Base-by-base conservation (phyloP, 2,797 vertebrate genomes). In the Tadarida brasiliensis region DNA sequence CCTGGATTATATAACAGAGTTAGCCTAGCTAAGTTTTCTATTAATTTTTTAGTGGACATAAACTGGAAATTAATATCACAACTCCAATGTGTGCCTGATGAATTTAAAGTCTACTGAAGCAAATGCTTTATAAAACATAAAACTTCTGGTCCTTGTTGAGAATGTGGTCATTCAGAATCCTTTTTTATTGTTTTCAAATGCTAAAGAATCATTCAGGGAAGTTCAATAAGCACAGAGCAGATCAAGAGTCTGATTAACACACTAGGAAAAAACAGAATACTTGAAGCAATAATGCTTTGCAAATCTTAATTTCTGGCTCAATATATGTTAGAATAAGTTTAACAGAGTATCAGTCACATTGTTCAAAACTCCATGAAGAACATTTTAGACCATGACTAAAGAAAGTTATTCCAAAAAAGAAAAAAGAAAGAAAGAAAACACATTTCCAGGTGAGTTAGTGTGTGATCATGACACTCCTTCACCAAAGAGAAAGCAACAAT, bases 171-270 rank as follows among this genome's bases (percentile, higher is more conserved):
- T 76, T 81, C 57, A 87, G 19, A 82, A 86, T 76, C 83, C 10
- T 54, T 85, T 92, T 49, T 28, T 76, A 33, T 70, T 86, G 28
- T 81, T 84, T 84, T 90, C 54, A 94, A 54, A 82, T 90, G 57
- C 26, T 76, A 39, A 87, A 80, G 47, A 74, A 74, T 92, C 6
- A 3, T 74, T 85, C 15, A 30, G 54, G 15, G 26, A 74, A 54
- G 28, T 56, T 82, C 1, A 3, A 47, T 63, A 54, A 30, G 9
- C 47, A 68, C 4, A 28, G 54, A 1, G 2, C 30, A 77, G 30
- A 39, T 57, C 14, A 39, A 84, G 51, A 63, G 61, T 86, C 15
- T 81, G 56, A 81, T 92, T 33, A 83, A 82, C n/a, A 87, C 47
- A 54, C 3, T 12, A 3, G 26, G 4, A 5, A 20, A n/a, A 30